Conservation (phyloP, 1,140 invertebrate species). For the Gryllus bimaculatus region DNA sequence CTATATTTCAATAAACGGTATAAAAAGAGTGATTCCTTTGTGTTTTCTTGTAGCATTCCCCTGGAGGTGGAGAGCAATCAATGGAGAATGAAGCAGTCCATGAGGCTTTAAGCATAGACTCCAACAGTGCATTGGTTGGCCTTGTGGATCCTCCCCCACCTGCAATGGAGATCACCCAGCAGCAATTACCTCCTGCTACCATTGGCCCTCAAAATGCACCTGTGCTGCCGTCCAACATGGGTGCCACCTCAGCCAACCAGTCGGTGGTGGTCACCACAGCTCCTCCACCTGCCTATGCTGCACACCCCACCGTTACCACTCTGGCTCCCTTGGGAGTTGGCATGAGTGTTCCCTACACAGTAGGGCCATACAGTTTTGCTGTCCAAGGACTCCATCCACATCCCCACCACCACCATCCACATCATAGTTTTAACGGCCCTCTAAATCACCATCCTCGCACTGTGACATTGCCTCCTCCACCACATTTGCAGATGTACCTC, state of each 20-base stretch:
- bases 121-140: conserved; percentile 37
- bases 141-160: conserved; percentile 40
- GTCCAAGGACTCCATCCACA: conserved; percentile 33
- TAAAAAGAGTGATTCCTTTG: background rate
- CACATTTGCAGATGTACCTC: conserved; percentile 31
- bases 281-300: conserved; percentile 40
- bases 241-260: background rate
- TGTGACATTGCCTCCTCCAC: conserved; percentile 19
- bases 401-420: conserved; percentile 38
- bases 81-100: conserved; percentile 43
- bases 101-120: conserved; percentile 41
- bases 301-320: conserved; percentile 40
- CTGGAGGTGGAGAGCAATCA: conserved; percentile 43
- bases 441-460: conserved; percentile 35
- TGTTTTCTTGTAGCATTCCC: conserved; percentile 39
- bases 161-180: conserved; percentile 31
- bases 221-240: conserved; percentile 12
- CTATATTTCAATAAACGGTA: background rate
- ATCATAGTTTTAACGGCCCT: conserved; percentile 34
- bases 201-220: conserved; percentile 19
- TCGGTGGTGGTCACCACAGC: conserved; percentile 26
- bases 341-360: conserved; percentile 47
- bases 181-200: conserved; percentile 8
- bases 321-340: conserved; percentile 36
- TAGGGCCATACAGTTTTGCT: conserved; percentile 43